These are phyloP conservation scores for Sminthurinus aureus DNA, from an alignment of 2,888 invertebrate species.

Conservation along the genomic window DNA sequence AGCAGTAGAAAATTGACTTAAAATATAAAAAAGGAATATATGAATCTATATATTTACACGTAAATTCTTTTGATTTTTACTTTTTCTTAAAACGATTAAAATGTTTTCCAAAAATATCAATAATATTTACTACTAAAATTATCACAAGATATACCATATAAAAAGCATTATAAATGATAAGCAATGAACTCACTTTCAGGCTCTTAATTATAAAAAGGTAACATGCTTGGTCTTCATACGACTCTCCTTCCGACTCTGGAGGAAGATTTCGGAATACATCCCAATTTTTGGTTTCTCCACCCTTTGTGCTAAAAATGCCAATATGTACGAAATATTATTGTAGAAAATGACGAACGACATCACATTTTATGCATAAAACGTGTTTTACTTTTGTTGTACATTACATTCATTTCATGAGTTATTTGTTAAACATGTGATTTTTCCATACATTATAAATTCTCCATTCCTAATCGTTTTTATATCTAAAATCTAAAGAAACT, in stretches of 20 bases:
- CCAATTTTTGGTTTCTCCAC: slow-evolving; percentile 91
- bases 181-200: slow-evolving; percentile 69
- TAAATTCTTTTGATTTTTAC: too few species aligned
- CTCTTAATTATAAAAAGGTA: slow-evolving; percentile 84
- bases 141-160: too few species aligned
- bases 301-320: slow-evolving; percentile 42
- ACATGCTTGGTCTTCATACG: slow-evolving; percentile 87
- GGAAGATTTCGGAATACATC: slow-evolving; percentile 95
- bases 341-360: too few species aligned
- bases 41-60: too few species aligned
- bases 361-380: too few species aligned
- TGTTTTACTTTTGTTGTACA: too few species aligned
- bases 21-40: not conserved
- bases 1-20: not conserved
- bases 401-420: too few species aligned
- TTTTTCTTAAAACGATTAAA: too few species aligned
- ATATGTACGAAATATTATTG: too few species aligned
- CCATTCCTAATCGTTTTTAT: not conserved
- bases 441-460: not conserved
- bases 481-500: too few species aligned
- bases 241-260: slow-evolving; percentile 83
- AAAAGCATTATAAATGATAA: not conserved
- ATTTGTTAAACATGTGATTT: not conserved
- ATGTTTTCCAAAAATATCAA: too few species aligned
- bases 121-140: too few species aligned